A percentile compares a stretch with the other conserved stretches of the same genome.
These are phyloP conservation scores for Coleophora deauratella DNA, from an alignment of 2,888 invertebrate species.

Conservation along the genomic window DNA sequence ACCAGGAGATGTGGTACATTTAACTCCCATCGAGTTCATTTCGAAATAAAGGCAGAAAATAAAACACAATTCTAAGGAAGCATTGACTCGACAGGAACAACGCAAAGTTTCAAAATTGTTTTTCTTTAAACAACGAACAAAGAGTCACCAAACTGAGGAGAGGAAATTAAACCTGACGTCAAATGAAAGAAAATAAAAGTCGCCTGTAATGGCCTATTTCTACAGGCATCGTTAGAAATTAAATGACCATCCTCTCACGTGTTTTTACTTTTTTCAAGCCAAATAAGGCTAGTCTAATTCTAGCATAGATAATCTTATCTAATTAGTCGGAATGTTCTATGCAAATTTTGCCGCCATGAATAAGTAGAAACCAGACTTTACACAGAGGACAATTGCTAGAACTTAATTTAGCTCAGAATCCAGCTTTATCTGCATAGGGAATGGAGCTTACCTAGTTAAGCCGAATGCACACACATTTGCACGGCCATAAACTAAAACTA, in stretches of 20 bases:
- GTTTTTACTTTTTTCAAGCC: too few relatives aligned
- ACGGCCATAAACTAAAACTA: constrained; percentile 4
- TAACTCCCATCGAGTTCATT: not conserved
- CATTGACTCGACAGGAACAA: constrained; percentile 15
- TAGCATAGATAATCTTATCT: too few relatives aligned
- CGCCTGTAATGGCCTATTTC: constrained; percentile 20
- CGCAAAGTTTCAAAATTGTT: constrained; percentile 40
- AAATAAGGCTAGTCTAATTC: not conserved
- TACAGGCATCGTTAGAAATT: constrained; percentile 11
- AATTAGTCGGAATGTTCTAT: too few relatives aligned
- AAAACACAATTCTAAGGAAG: too few relatives aligned
- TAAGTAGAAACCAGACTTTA: constrained; percentile 12
- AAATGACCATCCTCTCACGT: too few relatives aligned
- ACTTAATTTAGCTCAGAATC: constrained; percentile 32
- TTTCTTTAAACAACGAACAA: constrained; percentile 47
- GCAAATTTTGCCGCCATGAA: too few relatives aligned
- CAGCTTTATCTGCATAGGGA: constrained; percentile 9
- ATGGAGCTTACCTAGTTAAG: constrained; percentile 7
- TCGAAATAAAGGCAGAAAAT: constrained; percentile 22
- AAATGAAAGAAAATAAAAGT: constrained; percentile 37
- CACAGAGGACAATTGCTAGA: constrained; percentile 25
- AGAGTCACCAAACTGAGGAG: constrained; percentile 21
- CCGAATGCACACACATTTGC: constrained; percentile 6
- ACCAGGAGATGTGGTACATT: too few relatives aligned
- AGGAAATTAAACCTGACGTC: constrained; percentile 41